phyloP scores from a whole-genome alignment of 2,113 vertebrate species.

The Microtus oregoni region DNA sequence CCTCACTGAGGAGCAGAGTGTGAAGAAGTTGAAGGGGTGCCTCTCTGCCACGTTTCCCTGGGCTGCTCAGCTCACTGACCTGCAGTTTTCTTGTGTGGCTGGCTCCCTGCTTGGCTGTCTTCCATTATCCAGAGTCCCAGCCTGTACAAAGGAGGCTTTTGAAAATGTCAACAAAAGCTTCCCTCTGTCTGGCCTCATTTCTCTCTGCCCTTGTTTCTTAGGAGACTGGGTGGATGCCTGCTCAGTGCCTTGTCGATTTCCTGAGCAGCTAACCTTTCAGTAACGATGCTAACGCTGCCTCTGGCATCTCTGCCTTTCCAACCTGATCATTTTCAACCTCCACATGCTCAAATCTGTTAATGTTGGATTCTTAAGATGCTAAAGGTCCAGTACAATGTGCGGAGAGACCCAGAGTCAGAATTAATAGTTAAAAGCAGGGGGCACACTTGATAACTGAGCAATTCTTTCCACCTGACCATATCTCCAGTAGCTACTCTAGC shows the following conservation, averaged over 20 bases:
- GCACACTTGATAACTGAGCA: neutral
- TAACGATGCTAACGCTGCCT: conserved; percentile 31
- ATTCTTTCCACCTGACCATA: conserved; percentile 42
- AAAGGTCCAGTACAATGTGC: conserved; percentile 5
- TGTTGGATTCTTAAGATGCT: neutral
- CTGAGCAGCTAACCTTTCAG: conserved; percentile 59
- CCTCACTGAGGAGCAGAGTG: neutral
- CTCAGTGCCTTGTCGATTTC: conserved; percentile 31
- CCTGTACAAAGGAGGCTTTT: conserved; percentile 39
- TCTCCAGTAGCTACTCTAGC: neutral
- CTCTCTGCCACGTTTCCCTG: neutral
- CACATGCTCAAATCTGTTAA: conserved; percentile 4
- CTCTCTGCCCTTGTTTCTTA: conserved; percentile 51
- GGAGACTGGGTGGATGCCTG: neutral
- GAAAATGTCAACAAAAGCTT: conserved; percentile 64
- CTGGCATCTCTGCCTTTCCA: conserved; percentile 48
- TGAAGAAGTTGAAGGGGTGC: neutral
- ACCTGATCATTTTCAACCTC: conserved; percentile 25
- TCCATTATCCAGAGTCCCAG: neutral
- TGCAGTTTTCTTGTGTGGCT: conserved; percentile 17
- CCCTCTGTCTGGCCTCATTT: conserved; percentile 32
- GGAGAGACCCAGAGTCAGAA: neutral
- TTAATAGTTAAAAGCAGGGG: conserved; percentile 39
- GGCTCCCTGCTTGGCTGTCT: neutral
- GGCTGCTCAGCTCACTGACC: neutral